Base-by-base conservation (phyloP, 2,888 invertebrate genomes). In the Drosophila trichaetosa region DNA sequence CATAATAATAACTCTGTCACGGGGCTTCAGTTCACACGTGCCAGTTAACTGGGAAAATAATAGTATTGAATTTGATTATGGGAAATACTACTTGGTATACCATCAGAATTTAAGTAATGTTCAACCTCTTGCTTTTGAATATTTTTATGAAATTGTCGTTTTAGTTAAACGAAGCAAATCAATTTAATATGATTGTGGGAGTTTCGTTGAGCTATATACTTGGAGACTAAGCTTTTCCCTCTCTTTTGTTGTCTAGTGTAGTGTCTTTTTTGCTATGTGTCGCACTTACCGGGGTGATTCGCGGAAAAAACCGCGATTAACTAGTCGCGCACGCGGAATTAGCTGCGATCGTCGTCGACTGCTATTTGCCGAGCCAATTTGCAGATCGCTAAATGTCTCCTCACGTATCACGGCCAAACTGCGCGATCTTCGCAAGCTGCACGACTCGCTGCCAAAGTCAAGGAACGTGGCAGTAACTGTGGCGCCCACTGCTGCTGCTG, bases 351-450 rank as follows among this genome's bases (percentile, higher is more conserved):
- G 94, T 79, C 96, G 94, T 90, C 95, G 94, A 88, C 94, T 94
- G 85, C 95, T 94, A 78, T 95, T 95, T 91, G 95, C 94, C 82
- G 94, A 94, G 82, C 94, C 95, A 88, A 95, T 94, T 92, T 95
- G 95, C 87, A 96, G 94, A 90, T 95, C 96, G 87, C 95, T 95
- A 93, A 95, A 96, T 52, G 96, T 95, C 93, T 96, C 96, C 92
- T 97, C 97, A 91, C 96, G 94, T 91, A 96, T 96, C 72, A 96
- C 96, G 75, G 96, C 96, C 90, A 96, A 95, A 90, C 96, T 96
- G 87, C 96, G 94, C 88, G 96, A 96, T 72, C 95, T 93, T 48
- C 96, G 94, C 89, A 96, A 94, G 91, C 95, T 95, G 81, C 93
- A 93, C 88, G 93, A 91, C 69, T 93, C 92, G 83, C 87, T 92